These are phyloP conservation scores for Calyptomena viridis DNA, from an alignment of 2,113 vertebrate genomes.

Conservation along the genomic window DNA sequence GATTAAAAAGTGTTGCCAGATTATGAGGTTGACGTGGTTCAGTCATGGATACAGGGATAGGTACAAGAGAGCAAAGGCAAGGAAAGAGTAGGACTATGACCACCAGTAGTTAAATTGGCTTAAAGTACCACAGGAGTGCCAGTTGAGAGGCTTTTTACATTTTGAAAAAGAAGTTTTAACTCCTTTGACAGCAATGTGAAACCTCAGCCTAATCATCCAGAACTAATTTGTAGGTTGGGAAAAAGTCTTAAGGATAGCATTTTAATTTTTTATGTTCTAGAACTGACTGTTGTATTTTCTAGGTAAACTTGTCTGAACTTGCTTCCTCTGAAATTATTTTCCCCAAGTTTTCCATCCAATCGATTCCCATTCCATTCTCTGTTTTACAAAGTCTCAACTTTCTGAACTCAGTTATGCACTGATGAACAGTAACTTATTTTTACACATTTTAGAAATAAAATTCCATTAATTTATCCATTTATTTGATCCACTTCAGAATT, in stretches of 20 bases:
- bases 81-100: not conserved
- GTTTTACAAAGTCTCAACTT: not conserved
- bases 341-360: not conserved
- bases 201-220: not conserved
- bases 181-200: not conserved
- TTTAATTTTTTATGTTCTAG: not conserved
- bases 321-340: not conserved
- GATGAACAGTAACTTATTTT: not conserved
- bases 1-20: not conserved
- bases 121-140: not conserved
- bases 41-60: not conserved
- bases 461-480: not conserved
- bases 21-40: not conserved
- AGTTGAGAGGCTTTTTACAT: not conserved
- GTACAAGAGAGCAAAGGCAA: not conserved
- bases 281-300: not conserved
- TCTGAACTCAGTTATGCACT: not conserved
- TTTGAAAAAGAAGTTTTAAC: not conserved
- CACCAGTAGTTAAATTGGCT: not conserved
- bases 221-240: conserved; percentile 21
- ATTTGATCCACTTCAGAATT: not conserved
- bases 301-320: not conserved
- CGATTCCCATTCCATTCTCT: not conserved
- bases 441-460: not conserved
- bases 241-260: not conserved